These are phyloP conservation scores for Acanthornis magna DNA, from an alignment of 2,797 vertebrate genomes.

Conservation along the genomic window DNA sequence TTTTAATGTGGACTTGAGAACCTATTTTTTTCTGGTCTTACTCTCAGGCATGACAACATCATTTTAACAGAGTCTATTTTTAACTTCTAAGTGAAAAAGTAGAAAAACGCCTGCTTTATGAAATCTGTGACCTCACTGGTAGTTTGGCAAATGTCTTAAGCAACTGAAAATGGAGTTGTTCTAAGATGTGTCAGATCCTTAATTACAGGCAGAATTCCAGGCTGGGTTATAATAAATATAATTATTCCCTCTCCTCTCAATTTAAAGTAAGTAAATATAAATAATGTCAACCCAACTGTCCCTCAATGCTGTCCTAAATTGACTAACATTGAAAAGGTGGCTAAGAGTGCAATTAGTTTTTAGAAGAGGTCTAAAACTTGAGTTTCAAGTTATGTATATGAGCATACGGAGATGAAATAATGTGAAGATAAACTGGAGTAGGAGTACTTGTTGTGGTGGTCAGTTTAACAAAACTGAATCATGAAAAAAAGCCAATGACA, in stretches of 20 bases:
- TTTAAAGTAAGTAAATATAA: conserved; percentile 41
- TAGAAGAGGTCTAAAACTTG: conserved; percentile 4
- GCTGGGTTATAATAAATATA: conserved; percentile 44
- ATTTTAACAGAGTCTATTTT: background rate
- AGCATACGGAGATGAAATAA: background rate
- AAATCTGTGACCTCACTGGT: background rate
- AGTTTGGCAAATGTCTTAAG: conserved; percentile 6
- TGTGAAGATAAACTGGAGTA: background rate
- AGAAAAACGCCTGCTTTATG: background rate
- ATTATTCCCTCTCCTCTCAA: conserved; percentile 38
- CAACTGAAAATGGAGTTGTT: conserved; percentile 22
- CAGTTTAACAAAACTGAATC: background rate
- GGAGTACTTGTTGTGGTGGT: background rate
- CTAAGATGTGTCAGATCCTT: conserved; percentile 39
- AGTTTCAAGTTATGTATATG: conserved; percentile 32
- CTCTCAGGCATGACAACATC: background rate
- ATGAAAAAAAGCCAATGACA: background rate
- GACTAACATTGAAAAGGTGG: background rate
- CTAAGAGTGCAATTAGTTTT: conserved; percentile 17
- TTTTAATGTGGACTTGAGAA: background rate
- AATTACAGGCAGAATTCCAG: conserved; percentile 55
- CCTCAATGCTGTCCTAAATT: background rate
- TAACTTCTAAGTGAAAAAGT: background rate
- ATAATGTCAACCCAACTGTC: background rate
- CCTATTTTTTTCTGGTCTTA: conserved; percentile 9